Percentiles rank a stretch among this genome's conserved stretches.
These are phyloP conservation scores for Anastatus disparis DNA, from an alignment of 1,140 invertebrate genomes.

Conservation along the genomic window DNA sequence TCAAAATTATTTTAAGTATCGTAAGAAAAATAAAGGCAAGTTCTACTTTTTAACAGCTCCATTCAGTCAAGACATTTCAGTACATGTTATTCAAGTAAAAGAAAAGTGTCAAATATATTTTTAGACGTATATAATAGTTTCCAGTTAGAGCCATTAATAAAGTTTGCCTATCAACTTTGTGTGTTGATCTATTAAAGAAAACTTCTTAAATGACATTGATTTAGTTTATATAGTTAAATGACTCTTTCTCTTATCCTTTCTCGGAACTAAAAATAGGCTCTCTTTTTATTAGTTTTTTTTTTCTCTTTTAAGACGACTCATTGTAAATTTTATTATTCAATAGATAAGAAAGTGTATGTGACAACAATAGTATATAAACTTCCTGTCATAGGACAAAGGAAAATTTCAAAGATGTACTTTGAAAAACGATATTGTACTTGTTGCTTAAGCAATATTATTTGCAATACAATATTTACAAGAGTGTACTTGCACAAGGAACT, in stretches of 20 bases:
- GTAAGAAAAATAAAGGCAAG: not conserved
- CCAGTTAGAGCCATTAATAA: not conserved
- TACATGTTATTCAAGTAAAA: slow-evolving; percentile 17
- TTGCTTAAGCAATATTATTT: no score
- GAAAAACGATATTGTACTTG: no score
- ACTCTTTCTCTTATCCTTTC: no score
- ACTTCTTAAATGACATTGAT: not conserved
- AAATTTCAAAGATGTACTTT: no score
- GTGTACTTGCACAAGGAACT: no score
- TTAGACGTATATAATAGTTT: not conserved
- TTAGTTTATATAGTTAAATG: no score
- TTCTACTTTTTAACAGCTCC: not conserved
- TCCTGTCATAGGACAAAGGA: no score
- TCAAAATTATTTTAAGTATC: not conserved
- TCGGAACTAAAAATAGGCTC: not conserved
- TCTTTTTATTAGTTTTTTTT: no score
- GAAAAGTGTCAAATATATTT: slow-evolving; percentile 22
- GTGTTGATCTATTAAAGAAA: not conserved
- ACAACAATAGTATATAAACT: not conserved
- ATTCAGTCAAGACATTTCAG: not conserved
- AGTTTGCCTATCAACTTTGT: not conserved
- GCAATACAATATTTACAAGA: no score
- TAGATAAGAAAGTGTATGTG: slow-evolving; percentile 2
- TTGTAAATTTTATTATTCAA: not conserved
- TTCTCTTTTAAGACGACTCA: not conserved